A percentile compares a stretch with the other conserved stretches of the same genome.
Evolutionary conservation across 2,888 invertebrate species (phyloP).

Genomic region (Metopia argyrocephala): DNA sequence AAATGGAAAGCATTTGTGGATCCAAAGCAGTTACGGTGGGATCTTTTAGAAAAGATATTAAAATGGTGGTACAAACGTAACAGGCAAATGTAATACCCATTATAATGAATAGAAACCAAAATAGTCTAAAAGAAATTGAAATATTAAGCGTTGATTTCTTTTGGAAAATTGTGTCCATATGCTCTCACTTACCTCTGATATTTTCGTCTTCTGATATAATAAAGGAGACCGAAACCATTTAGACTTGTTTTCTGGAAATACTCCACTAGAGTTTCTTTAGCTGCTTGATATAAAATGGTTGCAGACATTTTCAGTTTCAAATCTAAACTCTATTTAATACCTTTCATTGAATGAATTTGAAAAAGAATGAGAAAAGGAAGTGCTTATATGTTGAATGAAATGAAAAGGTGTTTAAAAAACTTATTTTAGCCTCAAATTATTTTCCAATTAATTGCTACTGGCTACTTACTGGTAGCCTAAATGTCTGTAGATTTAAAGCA

Average conservation of each 20-base stretch:
- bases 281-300: conserved; percentile 63
- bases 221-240: conserved; percentile 73
- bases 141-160: background rate
- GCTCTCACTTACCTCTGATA: conserved; percentile 69
- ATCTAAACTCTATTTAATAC: background rate
- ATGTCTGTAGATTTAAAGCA: background rate
- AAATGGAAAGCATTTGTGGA: conserved; percentile 55
- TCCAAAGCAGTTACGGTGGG: conserved; percentile 70
- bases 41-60: conserved; percentile 69
- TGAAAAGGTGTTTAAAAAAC: background rate
- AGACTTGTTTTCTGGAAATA: conserved; percentile 75
- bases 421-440: background rate
- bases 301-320: conserved; percentile 17
- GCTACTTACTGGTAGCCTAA: background rate
- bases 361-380: background rate
- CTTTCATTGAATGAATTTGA: background rate
- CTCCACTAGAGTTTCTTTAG: conserved; percentile 70
- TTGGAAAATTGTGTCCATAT: background rate
- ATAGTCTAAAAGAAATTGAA: conserved; percentile 61
- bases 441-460: background rate
- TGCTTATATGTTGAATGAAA: background rate
- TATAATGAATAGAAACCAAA: conserved; percentile 73
- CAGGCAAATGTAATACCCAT: conserved; percentile 68
- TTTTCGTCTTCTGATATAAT: conserved; percentile 69
- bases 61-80: conserved; percentile 67